These are phyloP conservation scores for Diplodus sargus DNA, from an alignment of 2,797 vertebrate species.

Conservation along the genomic window DNA sequence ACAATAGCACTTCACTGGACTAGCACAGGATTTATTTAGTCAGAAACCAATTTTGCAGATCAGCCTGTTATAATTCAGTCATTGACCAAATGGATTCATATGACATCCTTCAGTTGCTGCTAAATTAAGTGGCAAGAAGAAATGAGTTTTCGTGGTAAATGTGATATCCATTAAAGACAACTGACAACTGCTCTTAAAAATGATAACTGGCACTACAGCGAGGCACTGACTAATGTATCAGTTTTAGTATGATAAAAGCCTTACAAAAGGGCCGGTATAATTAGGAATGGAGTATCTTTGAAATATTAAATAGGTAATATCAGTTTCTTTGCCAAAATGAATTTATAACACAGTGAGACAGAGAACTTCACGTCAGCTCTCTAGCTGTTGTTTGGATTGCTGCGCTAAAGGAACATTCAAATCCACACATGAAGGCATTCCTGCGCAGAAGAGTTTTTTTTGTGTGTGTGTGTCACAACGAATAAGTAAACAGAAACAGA, in stretches of 20 bases:
- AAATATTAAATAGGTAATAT: conserved; percentile 59
- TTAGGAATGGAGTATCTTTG: conserved; percentile 43
- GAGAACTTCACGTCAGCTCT: conserved; percentile 47
- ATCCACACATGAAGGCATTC: conserved; percentile 52
- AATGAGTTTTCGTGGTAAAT: conserved; percentile 47
- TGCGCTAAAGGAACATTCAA: conserved; percentile 53
- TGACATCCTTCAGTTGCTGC: conserved; percentile 42
- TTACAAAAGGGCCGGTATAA: conserved; percentile 34
- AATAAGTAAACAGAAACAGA: conserved; percentile 55
- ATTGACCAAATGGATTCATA: conserved; percentile 52
- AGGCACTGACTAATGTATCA: conserved; percentile 31
- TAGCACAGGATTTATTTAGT: conserved; percentile 66
- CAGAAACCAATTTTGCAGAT: conserved; percentile 69
- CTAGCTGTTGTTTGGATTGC: conserved; percentile 48
- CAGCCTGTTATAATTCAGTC: conserved; percentile 62
- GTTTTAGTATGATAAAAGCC: conserved; percentile 41
- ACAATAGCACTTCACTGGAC: conserved; percentile 68
- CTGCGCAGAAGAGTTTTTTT: conserved; percentile 37
- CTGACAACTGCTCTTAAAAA: conserved; percentile 46
- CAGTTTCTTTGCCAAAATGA: conserved; percentile 40
- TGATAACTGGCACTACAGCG: conserved; percentile 36
- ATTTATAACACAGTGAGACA: conserved; percentile 36
- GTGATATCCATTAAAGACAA: conserved; percentile 29
- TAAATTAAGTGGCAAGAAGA: conserved; percentile 56
- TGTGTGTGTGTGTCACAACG: conserved; percentile 22